A percentile compares a stretch with the other conserved stretches of the same genome.
Evolutionary conservation across 2,888 invertebrate genomes (phyloP).

Genomic region (Minunthozetes semirufus): DNA sequence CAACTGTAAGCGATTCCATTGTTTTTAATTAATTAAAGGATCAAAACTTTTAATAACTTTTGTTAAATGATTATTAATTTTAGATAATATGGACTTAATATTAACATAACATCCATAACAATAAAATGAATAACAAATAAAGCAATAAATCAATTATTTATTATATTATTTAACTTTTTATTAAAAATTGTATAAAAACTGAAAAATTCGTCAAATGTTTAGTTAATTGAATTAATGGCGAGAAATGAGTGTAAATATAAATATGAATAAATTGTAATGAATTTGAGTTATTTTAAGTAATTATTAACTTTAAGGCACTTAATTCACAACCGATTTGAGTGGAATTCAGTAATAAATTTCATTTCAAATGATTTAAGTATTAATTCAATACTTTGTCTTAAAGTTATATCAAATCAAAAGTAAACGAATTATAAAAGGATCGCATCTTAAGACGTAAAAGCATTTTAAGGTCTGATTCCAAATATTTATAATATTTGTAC

Average conservation of each 20-base stretch:
- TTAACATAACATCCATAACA: no score
- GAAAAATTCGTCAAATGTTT: neutral
- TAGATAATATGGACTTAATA: no score
- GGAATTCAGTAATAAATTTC: neutral
- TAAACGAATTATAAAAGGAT: no score
- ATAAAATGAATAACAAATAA: no score
- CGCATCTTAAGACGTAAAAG: no score
- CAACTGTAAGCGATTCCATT: no score
- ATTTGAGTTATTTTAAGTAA: neutral
- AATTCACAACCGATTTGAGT: slow-evolving; percentile 20
- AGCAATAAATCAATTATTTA: no score
- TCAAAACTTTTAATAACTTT: no score
- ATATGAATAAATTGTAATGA: neutral
- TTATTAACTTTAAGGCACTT: neutral
- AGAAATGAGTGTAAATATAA: neutral
- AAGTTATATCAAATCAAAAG: no score
- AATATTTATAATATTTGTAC: neutral
- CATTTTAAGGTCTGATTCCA: neutral
- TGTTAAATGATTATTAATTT: no score
- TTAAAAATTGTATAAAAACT: neutral
- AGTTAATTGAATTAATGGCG: neutral
- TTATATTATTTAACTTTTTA: neutral
- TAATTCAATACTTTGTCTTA: neutral
- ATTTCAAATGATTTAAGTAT: neutral
- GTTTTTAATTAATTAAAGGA: no score